Percentiles rank a stretch among this genome's conserved stretches.
Evolutionary conservation across 2,797 vertebrate genomes (phyloP).

Genomic region (Spondyliosoma cantharus): DNA sequence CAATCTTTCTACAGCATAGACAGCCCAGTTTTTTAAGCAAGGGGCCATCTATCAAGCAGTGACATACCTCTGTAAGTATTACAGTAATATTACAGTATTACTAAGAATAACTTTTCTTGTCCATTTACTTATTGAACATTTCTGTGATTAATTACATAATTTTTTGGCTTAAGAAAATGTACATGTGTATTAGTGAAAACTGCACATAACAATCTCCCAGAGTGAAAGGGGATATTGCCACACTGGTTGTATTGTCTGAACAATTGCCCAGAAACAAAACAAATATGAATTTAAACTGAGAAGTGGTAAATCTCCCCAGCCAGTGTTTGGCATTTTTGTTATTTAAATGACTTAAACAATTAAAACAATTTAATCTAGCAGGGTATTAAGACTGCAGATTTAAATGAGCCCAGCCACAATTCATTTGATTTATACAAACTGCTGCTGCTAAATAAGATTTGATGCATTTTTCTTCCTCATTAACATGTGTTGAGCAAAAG

Average conservation of each 20-base stretch:
- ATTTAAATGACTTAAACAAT: neutral
- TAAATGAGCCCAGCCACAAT: neutral
- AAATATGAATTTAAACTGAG: neutral
- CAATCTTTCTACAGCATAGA: no score
- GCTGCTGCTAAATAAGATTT: neutral
- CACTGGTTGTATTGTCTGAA: neutral
- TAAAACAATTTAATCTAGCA: neutral
- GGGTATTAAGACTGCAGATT: neutral
- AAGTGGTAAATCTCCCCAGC: neutral
- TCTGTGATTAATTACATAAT: neutral
- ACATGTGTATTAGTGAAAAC: neutral
- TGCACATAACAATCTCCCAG: neutral
- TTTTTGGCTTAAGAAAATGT: neutral
- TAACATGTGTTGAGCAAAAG: neutral
- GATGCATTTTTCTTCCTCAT: neutral
- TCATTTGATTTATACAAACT: neutral
- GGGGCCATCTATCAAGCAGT: no score
- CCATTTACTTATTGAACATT: neutral
- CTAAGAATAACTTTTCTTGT: neutral
- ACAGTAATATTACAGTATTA: neutral
- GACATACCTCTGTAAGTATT: neutral
- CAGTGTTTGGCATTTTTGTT: neutral
- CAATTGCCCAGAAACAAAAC: neutral
- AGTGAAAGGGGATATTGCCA: neutral
- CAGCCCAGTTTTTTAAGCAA: no score